Evolutionary conservation across 2,797 vertebrate species (phyloP).

Genomic region (Poeciliopsis paucimaculata): DNA sequence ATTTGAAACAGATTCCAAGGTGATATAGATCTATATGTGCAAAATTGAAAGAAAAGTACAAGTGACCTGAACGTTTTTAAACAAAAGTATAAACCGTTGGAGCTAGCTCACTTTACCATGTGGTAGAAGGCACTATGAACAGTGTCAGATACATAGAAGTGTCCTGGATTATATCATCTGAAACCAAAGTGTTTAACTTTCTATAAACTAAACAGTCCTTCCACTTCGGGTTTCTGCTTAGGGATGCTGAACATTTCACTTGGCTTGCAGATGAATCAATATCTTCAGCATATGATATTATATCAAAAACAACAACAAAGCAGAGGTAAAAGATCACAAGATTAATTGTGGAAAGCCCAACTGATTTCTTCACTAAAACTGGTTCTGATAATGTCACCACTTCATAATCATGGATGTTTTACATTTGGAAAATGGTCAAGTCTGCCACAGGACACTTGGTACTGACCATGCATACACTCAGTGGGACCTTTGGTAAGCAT

Average conservation of each 20-base stretch:
- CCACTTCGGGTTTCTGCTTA: neutral
- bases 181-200: neutral
- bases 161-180: neutral
- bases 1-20: slow-evolving; percentile 6
- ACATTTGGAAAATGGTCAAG: neutral
- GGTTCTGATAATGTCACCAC: neutral
- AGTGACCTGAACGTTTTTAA: neutral
- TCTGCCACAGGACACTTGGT: neutral
- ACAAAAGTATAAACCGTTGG: neutral
- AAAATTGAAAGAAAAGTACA: neutral
- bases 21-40: neutral
- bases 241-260: neutral
- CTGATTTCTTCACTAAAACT: neutral
- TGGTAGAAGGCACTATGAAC: neutral
- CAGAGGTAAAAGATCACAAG: neutral
- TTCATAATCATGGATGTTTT: neutral
- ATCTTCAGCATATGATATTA: neutral
- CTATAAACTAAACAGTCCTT: neutral
- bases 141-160: neutral
- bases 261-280: neutral
- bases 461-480: neutral
- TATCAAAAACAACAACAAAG: neutral
- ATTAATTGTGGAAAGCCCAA: neutral
- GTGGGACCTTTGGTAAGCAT: neutral
- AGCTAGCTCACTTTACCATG: no score